Base-by-base conservation (phyloP, 2,888 invertebrate genomes). In the Parasteatoda lunata region DNA sequence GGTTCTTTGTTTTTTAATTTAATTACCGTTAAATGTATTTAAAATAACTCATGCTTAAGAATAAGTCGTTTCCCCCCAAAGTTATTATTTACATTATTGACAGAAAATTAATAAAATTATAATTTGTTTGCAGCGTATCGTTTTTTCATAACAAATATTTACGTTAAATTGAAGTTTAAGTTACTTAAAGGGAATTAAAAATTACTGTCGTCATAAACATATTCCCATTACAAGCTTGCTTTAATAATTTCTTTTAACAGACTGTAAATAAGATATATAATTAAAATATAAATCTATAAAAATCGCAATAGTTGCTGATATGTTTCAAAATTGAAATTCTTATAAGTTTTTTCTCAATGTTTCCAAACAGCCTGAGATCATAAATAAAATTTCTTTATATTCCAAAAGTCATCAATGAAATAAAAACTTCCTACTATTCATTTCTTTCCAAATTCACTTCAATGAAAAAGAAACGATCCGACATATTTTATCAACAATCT, bases 331-430 rank as follows among this genome's bases (percentile, higher is more conserved):
- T 15, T n/a, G 15, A 6, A 51, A 71, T 71, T 71, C 49, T n/a
- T 15, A 8, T 11, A 9, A 15, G n/a, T 49, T 51, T 15, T 11
- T 30, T 15, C 30, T 66, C 66, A 51, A 66, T 77, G 49, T 66
- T 47, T 51, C 30, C n/a, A 73, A 73, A 73, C 54, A 54, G 54
- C 54, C 30, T 15, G n/a, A 4, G 66, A 66, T 77, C 51, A 77
- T 47, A 30, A 66, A 64, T 66, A 65, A 48, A 15, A 47, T 48
- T 15, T 15, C 47, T 73, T 68, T 54, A 64, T 49, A 59, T 69
- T 70, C 70, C 66, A 79, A 64, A 71, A 70, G 70, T 70, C 59
- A 71, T 79, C 70, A 71, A 64, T 59, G 30, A 77, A 68, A 77
- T 71, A 70, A 79, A 79, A 79, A 70, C 15, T 4, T 30, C n/a